A percentile compares a stretch with the other conserved stretches of the same genome.
Evolutionary conservation across 1,140 invertebrate species (phyloP).

Genomic region (Pemphigus obesinymphae): DNA sequence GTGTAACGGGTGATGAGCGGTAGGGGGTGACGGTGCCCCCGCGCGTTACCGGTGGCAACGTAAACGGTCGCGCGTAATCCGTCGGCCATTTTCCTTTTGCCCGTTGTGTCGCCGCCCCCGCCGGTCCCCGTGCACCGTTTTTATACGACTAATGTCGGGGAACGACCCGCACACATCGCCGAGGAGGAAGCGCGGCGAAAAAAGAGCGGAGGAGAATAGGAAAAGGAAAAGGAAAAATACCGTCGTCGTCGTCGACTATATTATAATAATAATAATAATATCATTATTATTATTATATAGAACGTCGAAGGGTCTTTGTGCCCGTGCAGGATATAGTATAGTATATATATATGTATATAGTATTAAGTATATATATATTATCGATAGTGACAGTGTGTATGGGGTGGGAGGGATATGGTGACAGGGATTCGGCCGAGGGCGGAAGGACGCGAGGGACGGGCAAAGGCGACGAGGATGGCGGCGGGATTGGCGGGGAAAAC

Average conservation of each 20-base stretch:
- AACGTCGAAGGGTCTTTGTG: conserved; percentile 22
- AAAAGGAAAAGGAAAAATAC: conserved; percentile 12
- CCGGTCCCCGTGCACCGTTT: background rate
- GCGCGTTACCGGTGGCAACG: conserved; percentile 38
- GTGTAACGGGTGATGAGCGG: background rate
- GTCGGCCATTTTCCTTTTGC: conserved; percentile 41
- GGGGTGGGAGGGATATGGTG: too few species aligned
- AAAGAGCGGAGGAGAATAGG: background rate
- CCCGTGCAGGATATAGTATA: background rate
- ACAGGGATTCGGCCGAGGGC: background rate
- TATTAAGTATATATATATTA: background rate
- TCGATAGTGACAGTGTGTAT: background rate
- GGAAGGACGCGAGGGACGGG: background rate
- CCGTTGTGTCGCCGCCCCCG: conserved; percentile 37
- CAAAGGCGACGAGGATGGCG: background rate
- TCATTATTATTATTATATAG: background rate
- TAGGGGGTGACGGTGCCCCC: background rate
- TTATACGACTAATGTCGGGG: background rate
- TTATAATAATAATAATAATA: background rate
- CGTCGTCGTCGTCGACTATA: background rate
- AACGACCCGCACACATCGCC: too few species aligned
- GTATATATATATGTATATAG: background rate
- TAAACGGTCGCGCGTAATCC: conserved; percentile 31
- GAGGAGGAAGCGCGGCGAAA: background rate
- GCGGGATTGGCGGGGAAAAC: background rate